These are phyloP conservation scores for Rhorus exstirpatorius DNA, from an alignment of 2,888 invertebrate species.

Conservation along the genomic window DNA sequence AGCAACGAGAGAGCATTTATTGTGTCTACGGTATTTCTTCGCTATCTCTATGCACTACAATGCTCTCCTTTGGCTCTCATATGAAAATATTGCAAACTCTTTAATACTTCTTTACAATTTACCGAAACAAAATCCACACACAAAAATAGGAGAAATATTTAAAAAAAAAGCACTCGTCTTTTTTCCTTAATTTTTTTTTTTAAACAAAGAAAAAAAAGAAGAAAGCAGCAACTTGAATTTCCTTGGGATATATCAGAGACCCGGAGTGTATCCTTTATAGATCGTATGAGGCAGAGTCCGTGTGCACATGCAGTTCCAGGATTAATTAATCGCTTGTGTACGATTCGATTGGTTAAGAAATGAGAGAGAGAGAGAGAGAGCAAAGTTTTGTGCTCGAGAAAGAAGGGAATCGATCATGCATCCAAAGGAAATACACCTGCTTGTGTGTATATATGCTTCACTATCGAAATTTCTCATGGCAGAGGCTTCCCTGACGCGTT, in stretches of 20 bases:
- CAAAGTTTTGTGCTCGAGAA: not conserved
- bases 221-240: not conserved
- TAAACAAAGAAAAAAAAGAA: not conserved
- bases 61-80: constrained; percentile 17
- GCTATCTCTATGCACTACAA: not conserved
- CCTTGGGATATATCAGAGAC: not conserved
- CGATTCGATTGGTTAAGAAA: not conserved
- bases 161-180: too few relatives aligned
- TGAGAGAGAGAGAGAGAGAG: not conserved
- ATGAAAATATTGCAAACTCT: too few relatives aligned
- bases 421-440: not conserved
- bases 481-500: constrained; percentile 59
- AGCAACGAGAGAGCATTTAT: constrained; percentile 40
- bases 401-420: not conserved
- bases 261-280: too few relatives aligned
- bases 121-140: too few relatives aligned
- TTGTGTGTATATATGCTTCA: not conserved
- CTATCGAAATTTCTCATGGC: constrained; percentile 40
- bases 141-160: not conserved
- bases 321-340: not conserved
- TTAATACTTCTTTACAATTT: too few relatives aligned
- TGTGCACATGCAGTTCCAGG: not conserved
- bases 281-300: too few relatives aligned
- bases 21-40: not conserved
- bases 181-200: too few relatives aligned